These are phyloP conservation scores for Thumatha senex DNA, from an alignment of 2,888 invertebrate genomes.

Conservation along the genomic window DNA sequence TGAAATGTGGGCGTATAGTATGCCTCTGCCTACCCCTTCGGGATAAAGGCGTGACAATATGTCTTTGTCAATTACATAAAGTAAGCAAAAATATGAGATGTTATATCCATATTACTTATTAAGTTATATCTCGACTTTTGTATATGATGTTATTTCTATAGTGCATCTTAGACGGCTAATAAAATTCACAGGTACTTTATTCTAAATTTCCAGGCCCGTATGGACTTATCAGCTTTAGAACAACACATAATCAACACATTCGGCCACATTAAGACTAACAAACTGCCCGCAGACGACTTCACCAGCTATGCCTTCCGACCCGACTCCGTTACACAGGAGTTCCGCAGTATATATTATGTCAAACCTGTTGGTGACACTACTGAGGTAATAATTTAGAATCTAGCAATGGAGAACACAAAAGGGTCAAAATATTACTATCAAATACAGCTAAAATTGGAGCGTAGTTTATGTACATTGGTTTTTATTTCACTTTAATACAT, in stretches of 20 bases:
- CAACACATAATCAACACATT: constrained; percentile 87
- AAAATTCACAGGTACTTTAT: background rate
- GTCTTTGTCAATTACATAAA: background rate
- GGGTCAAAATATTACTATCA: no score
- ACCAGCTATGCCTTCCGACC: constrained; percentile 65
- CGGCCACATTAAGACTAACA: constrained; percentile 87
- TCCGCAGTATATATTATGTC: constrained; percentile 88
- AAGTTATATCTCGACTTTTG: no score
- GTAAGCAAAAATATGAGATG: background rate
- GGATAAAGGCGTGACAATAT: no score
- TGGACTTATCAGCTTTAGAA: constrained; percentile 86
- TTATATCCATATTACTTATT: no score
- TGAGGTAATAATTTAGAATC: constrained; percentile 68
- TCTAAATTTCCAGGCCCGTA: constrained; percentile 62
- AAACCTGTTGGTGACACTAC: constrained; percentile 89
- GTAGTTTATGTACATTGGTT: no score
- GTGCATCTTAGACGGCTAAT: no score
- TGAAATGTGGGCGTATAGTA: no score
- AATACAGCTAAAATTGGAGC: no score
- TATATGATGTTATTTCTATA: no score
- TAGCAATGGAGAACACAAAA: no score
- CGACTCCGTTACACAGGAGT: constrained; percentile 83
- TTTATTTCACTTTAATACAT: no score
- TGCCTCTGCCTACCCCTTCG: no score
- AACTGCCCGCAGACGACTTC: constrained; percentile 85